Base-by-base conservation (phyloP, 2,113 vertebrate species). In the Columbina picui region DNA sequence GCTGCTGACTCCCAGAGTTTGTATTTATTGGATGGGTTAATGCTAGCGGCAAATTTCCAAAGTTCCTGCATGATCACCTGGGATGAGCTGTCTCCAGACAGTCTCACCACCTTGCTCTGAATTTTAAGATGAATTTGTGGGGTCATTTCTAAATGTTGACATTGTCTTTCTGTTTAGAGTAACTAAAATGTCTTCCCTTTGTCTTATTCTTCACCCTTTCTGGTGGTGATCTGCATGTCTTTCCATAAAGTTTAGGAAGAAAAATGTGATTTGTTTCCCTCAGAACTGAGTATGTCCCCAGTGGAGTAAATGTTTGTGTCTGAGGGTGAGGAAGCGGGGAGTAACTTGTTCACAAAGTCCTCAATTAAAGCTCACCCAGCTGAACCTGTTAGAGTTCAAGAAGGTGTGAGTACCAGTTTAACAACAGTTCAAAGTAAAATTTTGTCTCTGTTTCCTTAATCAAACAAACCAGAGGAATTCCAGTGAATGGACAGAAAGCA, bases 371-470 rank as follows among this genome's bases (percentile, higher is more conserved):
- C 63, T 47, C 1, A 2, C 25, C 11, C 14, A 74, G 76, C 30
- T 95, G 84, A 95, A 75, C 34, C 20, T 79, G 22, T 22, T 22
- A n/a, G 65, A 43, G 34, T 57, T 84, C 8, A 55, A 90, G 79
- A 60, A 94, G 18, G 19, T 92, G 23, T 26, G 56, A 67, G 22
- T 32, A 88, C 4, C 21, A 63, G 64, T 29, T 89, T 82, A 57
- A 53, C 56, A 43, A 49, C 27, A 80, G 59, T 4, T 15, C 32
- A 70, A 91, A 82, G 39, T 55, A 87, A 74, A 74, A 73, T 94
- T 85, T 47, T 84, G 41, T 80, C 38, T 36, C 19, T 60, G 12
- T 64, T 84, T 80, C 41, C 20, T 49, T 12, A 52, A 75, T 73
- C 19, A 70, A 39, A 27, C 19, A 34, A 50, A 53, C 27, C 27